Base-by-base conservation (phyloP, 2,888 invertebrate species). In the Cataglyphis albicans region DNA sequence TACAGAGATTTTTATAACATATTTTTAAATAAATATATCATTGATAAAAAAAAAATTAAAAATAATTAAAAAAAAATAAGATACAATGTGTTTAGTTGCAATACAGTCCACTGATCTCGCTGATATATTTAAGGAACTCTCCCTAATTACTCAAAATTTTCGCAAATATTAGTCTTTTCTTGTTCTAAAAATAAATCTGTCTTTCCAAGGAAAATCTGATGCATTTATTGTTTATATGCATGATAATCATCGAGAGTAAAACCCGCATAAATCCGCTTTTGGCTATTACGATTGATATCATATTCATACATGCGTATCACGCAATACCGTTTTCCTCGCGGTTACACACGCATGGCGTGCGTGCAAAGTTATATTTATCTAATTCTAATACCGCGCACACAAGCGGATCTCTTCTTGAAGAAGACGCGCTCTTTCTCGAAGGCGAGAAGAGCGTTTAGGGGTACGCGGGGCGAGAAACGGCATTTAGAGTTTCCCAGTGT, bases 401-500 rank as follows among this genome's bases (percentile, higher is more conserved):
- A 63, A 18, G 81, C 84, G 76, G 78, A 82, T 72, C 78, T 64
- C 70, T 52, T 83, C 83, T 57, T 64, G 73, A 64, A 78, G 87
- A 81, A 64, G 70, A 59, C 70, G 73, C 25, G 67, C 70, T 61
- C 10, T 44, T 41, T 38, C 35, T 65, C 48, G 63, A 72, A 55
- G 68, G 12, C 29, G 70, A 67, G 48, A 48, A n/a, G 15, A 44
- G 18, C 32, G 55, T 38, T 68, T 65, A 61, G 63, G 55, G 25
- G 21, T 2, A 32, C 38, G 83, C 63, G 52, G 76, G 55, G n/a
- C 29, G 57, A 29, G n/a, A 25, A 32, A 35, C n/a, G 83, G 48
- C 35, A 44, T 59, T 61, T 72, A 82, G 86, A 91, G 84, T 92
- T 93, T 93, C 90, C 93, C 93, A 87, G 91, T 93, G 93, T 91